Percentiles rank a stretch among this genome's conserved stretches.
Evolutionary conservation across 2,888 invertebrate species (phyloP).

Genomic region (Melanostoma scalare): DNA sequence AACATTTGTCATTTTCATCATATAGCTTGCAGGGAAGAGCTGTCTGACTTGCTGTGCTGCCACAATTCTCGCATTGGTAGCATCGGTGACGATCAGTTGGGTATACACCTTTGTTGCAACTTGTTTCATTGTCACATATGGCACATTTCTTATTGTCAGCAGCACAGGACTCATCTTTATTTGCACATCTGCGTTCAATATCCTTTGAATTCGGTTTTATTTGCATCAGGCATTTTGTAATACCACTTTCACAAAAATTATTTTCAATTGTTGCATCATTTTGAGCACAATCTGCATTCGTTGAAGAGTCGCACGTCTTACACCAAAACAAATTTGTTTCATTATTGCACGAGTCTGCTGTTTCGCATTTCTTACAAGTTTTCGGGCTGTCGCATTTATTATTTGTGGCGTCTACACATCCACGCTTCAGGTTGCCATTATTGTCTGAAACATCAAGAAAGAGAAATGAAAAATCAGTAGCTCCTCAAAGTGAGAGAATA

Average conservation of each 20-base stretch:
- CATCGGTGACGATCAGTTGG: constrained; percentile 74
- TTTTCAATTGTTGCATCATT: constrained; percentile 31
- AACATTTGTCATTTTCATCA: constrained; percentile 74
- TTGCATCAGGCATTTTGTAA: constrained; percentile 73
- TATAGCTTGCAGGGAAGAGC: constrained; percentile 70
- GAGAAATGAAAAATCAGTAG: not conserved
- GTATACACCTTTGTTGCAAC: constrained; percentile 75
- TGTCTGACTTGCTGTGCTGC: constrained; percentile 17
- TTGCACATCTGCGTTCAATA: constrained; percentile 74
- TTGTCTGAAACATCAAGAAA: constrained; percentile 32
- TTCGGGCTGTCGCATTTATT: constrained; percentile 46
- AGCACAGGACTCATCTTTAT: constrained; percentile 34
- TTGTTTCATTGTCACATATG: not conserved
- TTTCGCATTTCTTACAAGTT: constrained; percentile 49
- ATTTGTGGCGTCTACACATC: constrained; percentile 55
- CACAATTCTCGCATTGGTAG: constrained; percentile 75
- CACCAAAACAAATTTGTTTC: constrained; percentile 71
- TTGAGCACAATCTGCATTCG: constrained; percentile 73
- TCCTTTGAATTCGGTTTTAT: constrained; percentile 70
- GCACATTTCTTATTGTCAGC: constrained; percentile 1
- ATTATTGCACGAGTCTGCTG: not conserved
- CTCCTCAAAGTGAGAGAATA: not conserved
- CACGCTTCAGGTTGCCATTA: constrained; percentile 73
- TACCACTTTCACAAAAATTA: constrained; percentile 69
- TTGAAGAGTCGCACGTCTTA: constrained; percentile 73